Percentiles rank a stretch among this genome's conserved stretches.
Evolutionary conservation across 2,113 vertebrate genomes (phyloP).

Genomic region (Gadus macrocephalus): DNA sequence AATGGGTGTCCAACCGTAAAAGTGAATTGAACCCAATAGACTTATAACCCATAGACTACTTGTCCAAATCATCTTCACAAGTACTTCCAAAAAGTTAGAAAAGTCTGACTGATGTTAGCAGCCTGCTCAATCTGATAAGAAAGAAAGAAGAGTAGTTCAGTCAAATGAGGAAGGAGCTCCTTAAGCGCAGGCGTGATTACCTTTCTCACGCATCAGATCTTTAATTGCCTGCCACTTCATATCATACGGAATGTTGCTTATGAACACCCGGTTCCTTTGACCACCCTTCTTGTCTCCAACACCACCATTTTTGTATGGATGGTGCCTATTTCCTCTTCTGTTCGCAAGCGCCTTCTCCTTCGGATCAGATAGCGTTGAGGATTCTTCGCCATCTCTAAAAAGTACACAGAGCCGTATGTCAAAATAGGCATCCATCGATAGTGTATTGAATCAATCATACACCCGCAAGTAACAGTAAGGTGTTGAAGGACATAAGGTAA

Average conservation of each 20-base stretch:
- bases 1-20: constrained; percentile 58
- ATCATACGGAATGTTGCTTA: constrained; percentile 99
- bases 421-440: too few relatives aligned
- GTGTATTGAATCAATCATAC: too few relatives aligned
- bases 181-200: constrained; percentile 70
- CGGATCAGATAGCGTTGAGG: constrained; percentile 76
- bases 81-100: constrained; percentile 47
- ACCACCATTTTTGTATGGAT: constrained; percentile 88
- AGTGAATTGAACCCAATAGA: constrained; percentile 51
- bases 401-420: constrained; percentile 1
- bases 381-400: constrained; percentile 80
- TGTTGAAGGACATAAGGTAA: too few relatives aligned
- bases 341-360: constrained; percentile 85
- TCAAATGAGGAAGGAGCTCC: constrained; percentile 23
- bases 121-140: constrained; percentile 40
- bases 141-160: constrained; percentile 34
- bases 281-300: constrained; percentile 83
- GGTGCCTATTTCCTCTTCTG: constrained; percentile 83
- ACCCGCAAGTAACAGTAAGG: constrained; percentile 6
- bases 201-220: constrained; percentile 99
- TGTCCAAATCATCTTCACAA: constrained; percentile 37
- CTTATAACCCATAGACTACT: constrained; percentile 44
- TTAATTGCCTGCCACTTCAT: constrained; percentile 99
- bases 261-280: constrained; percentile 92
- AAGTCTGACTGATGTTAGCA: constrained; percentile 39